Evolutionary conservation across 2,113 vertebrate genomes (phyloP).

Genomic region (Atrichornis clamosus): DNA sequence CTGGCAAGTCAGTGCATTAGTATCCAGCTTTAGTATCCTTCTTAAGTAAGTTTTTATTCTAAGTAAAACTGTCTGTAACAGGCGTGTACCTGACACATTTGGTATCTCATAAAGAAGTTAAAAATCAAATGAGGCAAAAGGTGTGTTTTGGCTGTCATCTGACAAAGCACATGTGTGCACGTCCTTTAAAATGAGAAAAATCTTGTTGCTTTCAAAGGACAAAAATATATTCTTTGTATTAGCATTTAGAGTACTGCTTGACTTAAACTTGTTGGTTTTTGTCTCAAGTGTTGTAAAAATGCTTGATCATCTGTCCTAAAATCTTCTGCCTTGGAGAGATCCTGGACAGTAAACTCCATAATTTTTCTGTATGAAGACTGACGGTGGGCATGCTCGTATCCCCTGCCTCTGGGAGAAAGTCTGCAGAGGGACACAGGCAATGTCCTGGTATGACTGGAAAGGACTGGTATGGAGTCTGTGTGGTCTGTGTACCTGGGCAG

Average conservation of each 20-base stretch:
- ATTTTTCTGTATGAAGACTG: background rate
- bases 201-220: background rate
- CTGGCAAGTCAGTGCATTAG: background rate
- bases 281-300: background rate
- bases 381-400: background rate
- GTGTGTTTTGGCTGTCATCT: background rate
- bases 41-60: background rate
- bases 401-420: background rate
- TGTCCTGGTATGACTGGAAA: too few species aligned
- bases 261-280: background rate
- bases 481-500: background rate
- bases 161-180: rapidly evolving
- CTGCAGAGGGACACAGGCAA: background rate
- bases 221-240: rapidly evolving
- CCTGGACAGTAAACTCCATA: background rate
- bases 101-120: background rate
- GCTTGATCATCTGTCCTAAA: background rate
- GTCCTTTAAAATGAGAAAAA: background rate
- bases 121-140: background rate
- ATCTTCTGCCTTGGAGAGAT: background rate
- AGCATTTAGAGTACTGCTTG: background rate
- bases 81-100: background rate
- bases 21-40: too few species aligned
- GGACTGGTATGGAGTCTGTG: too few species aligned
- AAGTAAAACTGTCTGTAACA: background rate